phyloP scores from a whole-genome alignment of 2,113 vertebrate genomes.

The Aegithalos caudatus region DNA sequence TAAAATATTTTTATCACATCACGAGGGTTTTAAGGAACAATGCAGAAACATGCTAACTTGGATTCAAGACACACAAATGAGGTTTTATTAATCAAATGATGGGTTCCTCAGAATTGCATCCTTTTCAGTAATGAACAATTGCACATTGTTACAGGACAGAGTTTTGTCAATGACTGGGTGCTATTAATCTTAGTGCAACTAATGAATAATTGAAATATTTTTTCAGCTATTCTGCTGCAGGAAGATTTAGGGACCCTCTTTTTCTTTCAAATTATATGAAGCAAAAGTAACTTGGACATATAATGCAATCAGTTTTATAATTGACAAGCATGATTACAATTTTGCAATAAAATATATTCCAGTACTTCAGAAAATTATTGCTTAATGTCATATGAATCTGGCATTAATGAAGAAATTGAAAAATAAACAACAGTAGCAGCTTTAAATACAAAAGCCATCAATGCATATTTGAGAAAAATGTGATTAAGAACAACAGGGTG shows the following conservation, averaged over 20 bases:
- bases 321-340: conserved; percentile 29
- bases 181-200: conserved; percentile 12
- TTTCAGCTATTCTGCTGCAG: not conserved
- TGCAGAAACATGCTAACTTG: not conserved
- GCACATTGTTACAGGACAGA: not conserved
- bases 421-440: conserved; percentile 46
- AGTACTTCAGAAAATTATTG: conserved; percentile 14
- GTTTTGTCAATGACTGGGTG: not conserved
- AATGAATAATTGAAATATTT: conserved; percentile 34
- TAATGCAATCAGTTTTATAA: conserved; percentile 55
- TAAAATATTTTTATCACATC: not conserved
- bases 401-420: conserved; percentile 60
- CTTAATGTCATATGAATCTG: not conserved
- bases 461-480: conserved; percentile 38
- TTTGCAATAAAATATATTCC: conserved; percentile 40
- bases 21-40: not conserved
- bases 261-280: conserved; percentile 37
- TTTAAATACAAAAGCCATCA: conserved; percentile 35
- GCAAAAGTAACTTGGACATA: conserved; percentile 30
- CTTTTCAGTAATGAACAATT: not conserved
- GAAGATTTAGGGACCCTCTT: not conserved
- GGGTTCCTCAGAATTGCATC: not conserved
- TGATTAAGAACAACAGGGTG: conserved; percentile 26
- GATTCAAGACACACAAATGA: not conserved
- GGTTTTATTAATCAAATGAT: not conserved